phyloP scores from a whole-genome alignment of 2,888 invertebrate genomes.

The Dynastes tityus region DNA sequence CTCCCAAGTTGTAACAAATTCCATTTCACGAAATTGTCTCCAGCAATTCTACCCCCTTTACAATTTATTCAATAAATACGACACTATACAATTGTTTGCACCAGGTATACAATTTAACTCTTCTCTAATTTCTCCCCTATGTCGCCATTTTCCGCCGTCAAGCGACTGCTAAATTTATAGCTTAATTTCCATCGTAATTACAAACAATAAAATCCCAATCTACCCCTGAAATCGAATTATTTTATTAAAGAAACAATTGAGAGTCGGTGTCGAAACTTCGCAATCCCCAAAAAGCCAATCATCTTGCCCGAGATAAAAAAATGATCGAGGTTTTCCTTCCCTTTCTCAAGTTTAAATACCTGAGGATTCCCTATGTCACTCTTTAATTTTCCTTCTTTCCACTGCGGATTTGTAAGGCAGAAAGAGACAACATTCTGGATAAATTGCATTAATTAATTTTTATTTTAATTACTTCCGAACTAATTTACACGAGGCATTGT shows the following conservation, averaged over 20 bases:
- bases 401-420: background rate
- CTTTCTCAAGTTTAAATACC: background rate
- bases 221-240: slow-evolving; percentile 38
- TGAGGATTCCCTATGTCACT: background rate
- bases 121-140: background rate
- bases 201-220: slow-evolving; percentile 44
- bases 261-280: background rate
- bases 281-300: background rate
- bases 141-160: background rate
- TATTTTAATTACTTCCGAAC: slow-evolving; percentile 42
- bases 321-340: background rate
- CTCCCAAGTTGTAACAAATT: too few species aligned
- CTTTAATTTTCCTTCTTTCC: slow-evolving; percentile 5
- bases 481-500: slow-evolving; percentile 27
- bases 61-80: background rate
- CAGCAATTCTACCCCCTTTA: background rate
- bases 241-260: slow-evolving; percentile 39
- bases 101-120: slow-evolving; percentile 2
- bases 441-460: slow-evolving; percentile 43
- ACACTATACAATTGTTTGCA: background rate
- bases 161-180: slow-evolving; percentile 26
- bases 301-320: background rate
- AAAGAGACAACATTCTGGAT: background rate
- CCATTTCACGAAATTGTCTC: too few species aligned
- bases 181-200: slow-evolving; percentile 43